phyloP scores from a whole-genome alignment of 2,797 vertebrate species.

The Erpetoichthys calabaricus region DNA sequence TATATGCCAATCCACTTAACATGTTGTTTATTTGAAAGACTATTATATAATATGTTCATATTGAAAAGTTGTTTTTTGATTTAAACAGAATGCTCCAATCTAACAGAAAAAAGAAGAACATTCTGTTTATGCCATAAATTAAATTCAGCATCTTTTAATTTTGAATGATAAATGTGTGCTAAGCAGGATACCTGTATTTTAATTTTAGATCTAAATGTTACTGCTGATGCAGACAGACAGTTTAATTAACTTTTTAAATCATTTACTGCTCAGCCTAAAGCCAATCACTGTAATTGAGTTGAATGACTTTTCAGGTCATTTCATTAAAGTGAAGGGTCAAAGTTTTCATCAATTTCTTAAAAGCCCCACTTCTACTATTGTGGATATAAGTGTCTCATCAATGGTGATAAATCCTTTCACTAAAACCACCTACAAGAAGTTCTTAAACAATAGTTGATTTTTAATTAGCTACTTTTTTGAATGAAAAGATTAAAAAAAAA shows the following conservation, averaged over 20 bases:
- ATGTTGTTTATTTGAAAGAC: too few relatives aligned
- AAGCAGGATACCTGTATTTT: not conserved
- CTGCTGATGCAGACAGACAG: not conserved
- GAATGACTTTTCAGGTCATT: conserved; percentile 2
- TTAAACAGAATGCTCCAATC: too few relatives aligned
- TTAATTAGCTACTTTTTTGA: too few relatives aligned
- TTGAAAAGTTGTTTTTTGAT: too few relatives aligned
- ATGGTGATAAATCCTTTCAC: too few relatives aligned
- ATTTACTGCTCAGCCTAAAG: conserved; percentile 5
- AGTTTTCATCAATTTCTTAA: conserved; percentile 1
- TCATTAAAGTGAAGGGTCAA: conserved; percentile 9
- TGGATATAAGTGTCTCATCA: not conserved
- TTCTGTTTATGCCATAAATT: not conserved
- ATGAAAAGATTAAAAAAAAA: too few relatives aligned
- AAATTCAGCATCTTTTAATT: not conserved
- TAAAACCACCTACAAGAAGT: too few relatives aligned
- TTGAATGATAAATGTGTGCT: not conserved
- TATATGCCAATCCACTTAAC: too few relatives aligned
- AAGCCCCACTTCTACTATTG: not conserved
- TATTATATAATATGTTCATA: too few relatives aligned
- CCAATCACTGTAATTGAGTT: conserved; percentile 6
- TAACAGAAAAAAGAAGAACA: too few relatives aligned
- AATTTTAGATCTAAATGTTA: not conserved
- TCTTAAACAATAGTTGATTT: too few relatives aligned
- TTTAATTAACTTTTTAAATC: conserved; percentile 8